Base-by-base conservation (phyloP, 2,113 vertebrate species). In the Mastomys natalensis region DNA sequence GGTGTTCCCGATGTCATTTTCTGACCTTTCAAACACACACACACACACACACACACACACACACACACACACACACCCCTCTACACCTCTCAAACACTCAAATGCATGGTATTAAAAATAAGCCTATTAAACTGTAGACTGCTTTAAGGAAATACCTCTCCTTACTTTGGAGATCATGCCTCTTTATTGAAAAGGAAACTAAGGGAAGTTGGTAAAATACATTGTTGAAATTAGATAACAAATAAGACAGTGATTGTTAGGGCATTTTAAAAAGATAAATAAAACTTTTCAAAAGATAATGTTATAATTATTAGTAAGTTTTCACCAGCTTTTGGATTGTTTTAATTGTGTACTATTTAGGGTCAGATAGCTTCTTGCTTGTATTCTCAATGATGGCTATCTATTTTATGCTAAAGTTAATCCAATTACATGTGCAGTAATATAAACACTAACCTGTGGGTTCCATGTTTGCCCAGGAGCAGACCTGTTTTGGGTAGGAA, bases 331-430 rank as follows among this genome's bases (percentile, higher is more conserved):
- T 82, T 90, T 22, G 40, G 88, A 77, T 45, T 76, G 3, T 82
- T 91, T 64, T 53, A 74, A 89, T 86, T 88, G 10, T 43, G 24
- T 72, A 48, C 82, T 74, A 70, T 48, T 72, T 37, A 93, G 76
- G 58, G 88, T 80, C 48, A 85, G 68, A 64, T 93, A 43, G 60
- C 91, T 76, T 17, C 70, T 66, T 24, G 89, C 29, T 81, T 90
- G 7, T 92, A 88, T 90, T 95, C 68, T 96, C 37, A 78, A 73
- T 86, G 40, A 73, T 95, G 16, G 90, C 45, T 31, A 82, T 82
- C 17, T 34, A 58, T 86, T 93, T 96, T 91, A 84, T 70, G 58
- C 34, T 74, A 89, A 37, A 74, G 16, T 77, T 93, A 76, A 94
- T 93, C 22, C 34, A 29, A 93, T 90, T 92, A 77, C 31, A 6